Base-by-base conservation (phyloP, 2,888 invertebrate species). In the Ormyrus thymus region DNA sequence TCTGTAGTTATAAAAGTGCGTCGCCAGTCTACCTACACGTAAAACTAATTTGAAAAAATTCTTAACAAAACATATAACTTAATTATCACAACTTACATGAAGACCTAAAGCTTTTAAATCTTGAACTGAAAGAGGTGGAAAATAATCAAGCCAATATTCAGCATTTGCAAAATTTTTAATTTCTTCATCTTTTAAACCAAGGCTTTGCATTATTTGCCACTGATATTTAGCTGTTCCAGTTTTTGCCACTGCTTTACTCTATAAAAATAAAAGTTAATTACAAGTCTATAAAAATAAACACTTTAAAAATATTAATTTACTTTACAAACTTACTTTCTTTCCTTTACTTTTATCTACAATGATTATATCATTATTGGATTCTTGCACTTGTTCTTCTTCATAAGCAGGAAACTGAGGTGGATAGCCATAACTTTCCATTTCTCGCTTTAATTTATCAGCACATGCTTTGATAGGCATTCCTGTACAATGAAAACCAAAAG, bases 391-490 rank as follows among this genome's bases (percentile, higher is more conserved):
- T 90, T 91, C 90, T 53, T 85, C 84, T 50, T 85, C 85, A 61
- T 92, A 92, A 58, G 92, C 92, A 0, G 98, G 98, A 90, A 99
- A 99, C 43, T 93, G 89, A 1, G 99, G 99, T 29, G 99, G 99
- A 90, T 92, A 97, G 0, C 99, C 99, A 92, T 93, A 99, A 8
- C 94, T 90, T 87, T 96, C 95, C 91, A 99, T 95, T 91, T 99
- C 99, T 79, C 97, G 92, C 87, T 96, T 97, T 61, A 99, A 90
- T 90, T 99, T 99, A 90, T 99, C 99, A 11, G 99, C 97, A 92
- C 98, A 98, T 0, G 99, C 98, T 91, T 98, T 99, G 80, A 99
- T 99, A 0, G 99, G 99, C 99, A 99, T 99, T 64, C 99, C 99
- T 43, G 99, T 99, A 88, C 98, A 98, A 90, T 99, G 99, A 85